Conservation (phyloP, 2,113 vertebrate species). For the Cyprinodon tularosa region DNA sequence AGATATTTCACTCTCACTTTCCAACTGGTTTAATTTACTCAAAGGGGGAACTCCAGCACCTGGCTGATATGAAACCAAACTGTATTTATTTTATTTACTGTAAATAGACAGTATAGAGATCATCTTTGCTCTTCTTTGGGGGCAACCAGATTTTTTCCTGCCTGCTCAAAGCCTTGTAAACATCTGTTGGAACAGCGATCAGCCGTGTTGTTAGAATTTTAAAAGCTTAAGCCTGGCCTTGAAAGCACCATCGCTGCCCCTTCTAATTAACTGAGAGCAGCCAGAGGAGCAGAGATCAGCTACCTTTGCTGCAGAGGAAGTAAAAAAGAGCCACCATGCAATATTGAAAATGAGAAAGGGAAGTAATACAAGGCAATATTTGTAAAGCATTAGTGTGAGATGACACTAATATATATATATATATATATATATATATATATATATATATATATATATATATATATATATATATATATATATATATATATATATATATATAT, state of each 20-base stretch:
- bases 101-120: not conserved
- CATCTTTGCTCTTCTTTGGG: constrained; percentile 37
- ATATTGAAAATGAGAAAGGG: constrained; percentile 28
- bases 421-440: too few species aligned
- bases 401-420: not conserved
- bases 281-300: constrained; percentile 20
- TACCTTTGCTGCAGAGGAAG: constrained; percentile 17
- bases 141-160: constrained; percentile 50
- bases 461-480: too few species aligned
- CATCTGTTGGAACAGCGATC: constrained; percentile 18
- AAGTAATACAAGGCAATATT: not conserved
- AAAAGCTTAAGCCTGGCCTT: constrained; percentile 51
- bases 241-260: constrained; percentile 37
- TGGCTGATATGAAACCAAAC: not conserved
- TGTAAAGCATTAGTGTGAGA: not conserved
- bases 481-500: too few species aligned
- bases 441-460: too few species aligned
- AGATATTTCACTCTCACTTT: not conserved
- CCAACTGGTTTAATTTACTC: too few species aligned
- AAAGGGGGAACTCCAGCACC: not conserved
- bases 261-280: constrained; percentile 32
- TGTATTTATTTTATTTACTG: not conserved
- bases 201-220: constrained; percentile 43
- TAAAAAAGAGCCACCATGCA: constrained; percentile 15
- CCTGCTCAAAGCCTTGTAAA: constrained; percentile 40